phyloP scores from a whole-genome alignment of 2,113 vertebrate species.

The Tachuris rubrigastra region DNA sequence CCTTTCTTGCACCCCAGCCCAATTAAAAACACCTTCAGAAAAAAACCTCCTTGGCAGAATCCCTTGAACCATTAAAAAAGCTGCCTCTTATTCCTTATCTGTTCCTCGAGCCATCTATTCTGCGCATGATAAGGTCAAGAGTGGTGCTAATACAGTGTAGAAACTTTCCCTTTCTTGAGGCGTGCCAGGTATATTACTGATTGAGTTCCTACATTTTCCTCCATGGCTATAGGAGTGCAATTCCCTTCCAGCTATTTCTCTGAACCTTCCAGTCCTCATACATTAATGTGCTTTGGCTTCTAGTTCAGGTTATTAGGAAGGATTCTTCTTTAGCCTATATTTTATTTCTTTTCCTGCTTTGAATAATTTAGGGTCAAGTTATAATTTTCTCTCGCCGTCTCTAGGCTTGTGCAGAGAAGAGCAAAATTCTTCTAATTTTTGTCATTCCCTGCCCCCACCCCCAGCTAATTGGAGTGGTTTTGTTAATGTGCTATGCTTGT shows the following conservation, averaged over 20 bases:
- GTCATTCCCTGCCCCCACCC: not conserved
- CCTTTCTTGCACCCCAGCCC: not conserved
- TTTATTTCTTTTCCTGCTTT: conserved; percentile 25
- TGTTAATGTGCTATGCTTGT: not conserved
- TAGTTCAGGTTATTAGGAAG: not conserved
- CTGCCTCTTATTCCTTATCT: not conserved
- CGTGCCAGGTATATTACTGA: not conserved
- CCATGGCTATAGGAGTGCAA: not conserved
- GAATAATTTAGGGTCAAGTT: not conserved
- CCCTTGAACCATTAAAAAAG: not conserved
- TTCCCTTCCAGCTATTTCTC: not conserved
- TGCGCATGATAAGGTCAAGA: not conserved
- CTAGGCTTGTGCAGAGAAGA: not conserved
- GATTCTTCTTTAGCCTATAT: not conserved
- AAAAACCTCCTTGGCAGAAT: not conserved
- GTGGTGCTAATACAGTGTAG: not conserved
- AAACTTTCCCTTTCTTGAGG: not conserved
- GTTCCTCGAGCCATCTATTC: not conserved
- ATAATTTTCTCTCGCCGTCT: not conserved
- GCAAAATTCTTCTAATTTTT: conserved; percentile 25
- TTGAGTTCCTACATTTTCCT: not conserved
- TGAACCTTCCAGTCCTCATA: not conserved
- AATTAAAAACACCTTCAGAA: not conserved
- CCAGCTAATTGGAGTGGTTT: not conserved
- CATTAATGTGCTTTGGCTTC: not conserved